Evolutionary conservation across 2,888 invertebrate genomes (phyloP).

Genomic region (Philereme vetulata): DNA sequence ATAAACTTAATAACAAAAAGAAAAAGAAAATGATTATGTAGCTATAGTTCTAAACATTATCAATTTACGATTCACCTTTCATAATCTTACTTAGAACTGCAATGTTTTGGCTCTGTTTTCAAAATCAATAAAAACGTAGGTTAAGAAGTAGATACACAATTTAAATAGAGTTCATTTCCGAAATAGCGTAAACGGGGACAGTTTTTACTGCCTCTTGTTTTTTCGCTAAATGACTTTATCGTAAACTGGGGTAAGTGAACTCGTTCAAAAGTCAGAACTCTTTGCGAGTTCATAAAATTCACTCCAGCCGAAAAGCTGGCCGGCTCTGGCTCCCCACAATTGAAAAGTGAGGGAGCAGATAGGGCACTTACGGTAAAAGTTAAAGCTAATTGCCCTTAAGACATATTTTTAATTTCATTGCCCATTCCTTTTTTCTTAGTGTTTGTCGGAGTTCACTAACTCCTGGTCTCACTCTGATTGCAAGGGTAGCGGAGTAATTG

Average conservation of each 20-base stretch:
- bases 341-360: conserved; percentile 77
- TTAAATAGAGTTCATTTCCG: conserved; percentile 13
- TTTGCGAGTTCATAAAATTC: conserved; percentile 80
- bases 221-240: conserved; percentile 26
- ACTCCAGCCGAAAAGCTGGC: conserved; percentile 70
- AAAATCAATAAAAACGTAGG: conserved; percentile 1
- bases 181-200: conserved; percentile 25
- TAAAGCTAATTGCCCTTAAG: conserved; percentile 85
- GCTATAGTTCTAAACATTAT: no score
- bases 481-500: conserved; percentile 78
- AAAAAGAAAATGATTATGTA: no score
- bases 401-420: conserved; percentile 85
- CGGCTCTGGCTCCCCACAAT: conserved; percentile 72
- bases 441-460: conserved; percentile 76
- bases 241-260: conserved; percentile 56
- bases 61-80: no score
- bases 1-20: no score
- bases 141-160: not conserved
- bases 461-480: conserved; percentile 59
- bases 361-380: conserved; percentile 84
- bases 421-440: conserved; percentile 79
- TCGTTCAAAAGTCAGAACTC: conserved; percentile 69
- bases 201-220: conserved; percentile 31
- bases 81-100: no score
- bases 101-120: no score